Base-by-base conservation (phyloP, 2,797 vertebrate species). In the Falco columbarius region DNA sequence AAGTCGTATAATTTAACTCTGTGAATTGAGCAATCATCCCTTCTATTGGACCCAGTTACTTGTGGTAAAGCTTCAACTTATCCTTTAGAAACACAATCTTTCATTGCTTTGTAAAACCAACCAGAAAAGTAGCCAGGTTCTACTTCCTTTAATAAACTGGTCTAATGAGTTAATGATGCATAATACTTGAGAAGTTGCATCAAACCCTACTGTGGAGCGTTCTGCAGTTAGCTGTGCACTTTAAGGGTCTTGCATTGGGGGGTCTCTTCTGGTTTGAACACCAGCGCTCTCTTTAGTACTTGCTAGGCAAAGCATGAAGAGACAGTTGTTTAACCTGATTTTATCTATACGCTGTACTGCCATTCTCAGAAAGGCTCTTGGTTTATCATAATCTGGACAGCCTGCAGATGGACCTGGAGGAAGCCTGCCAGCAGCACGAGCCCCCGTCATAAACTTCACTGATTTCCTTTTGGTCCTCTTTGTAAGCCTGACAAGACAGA, bases 1-100 rank as follows among this genome's bases (percentile, higher is more conserved):
- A 85, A 94, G 91, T 73, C 86, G n/a, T 76, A 71, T 59, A 89
- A 82, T 86, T 91, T 94, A 54, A 49, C 23, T 71, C 27, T 30
- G 23, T 80, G 68, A 92, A 63, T 9, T 80, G 56, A 87, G n/a
- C 65, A 67, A 32, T 87, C 81, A 61, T 86, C 44, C 49, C 67
- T 81, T 91, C 63, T 63, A 10, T 56, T 42, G 49, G 72, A 56
- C 4, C 7, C 10, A 38, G 52, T 82, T 82, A 66, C 30, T 34
- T 73, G 22, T 76, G 22, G 38, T 63, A 81, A 89, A 90, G 76
- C 20, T 79, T 65, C 16, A 58, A 0, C 17, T 75, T 56, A 6
- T 7, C 10, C 51, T 84, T 84, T 76, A 46, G 20, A 52, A 92
- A 79, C 6, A 12, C 30, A 49, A 32, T 14, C 10, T 24, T 59